Base-by-base conservation (phyloP, 1,140 invertebrate genomes). In the Ruditapes philippinarum region DNA sequence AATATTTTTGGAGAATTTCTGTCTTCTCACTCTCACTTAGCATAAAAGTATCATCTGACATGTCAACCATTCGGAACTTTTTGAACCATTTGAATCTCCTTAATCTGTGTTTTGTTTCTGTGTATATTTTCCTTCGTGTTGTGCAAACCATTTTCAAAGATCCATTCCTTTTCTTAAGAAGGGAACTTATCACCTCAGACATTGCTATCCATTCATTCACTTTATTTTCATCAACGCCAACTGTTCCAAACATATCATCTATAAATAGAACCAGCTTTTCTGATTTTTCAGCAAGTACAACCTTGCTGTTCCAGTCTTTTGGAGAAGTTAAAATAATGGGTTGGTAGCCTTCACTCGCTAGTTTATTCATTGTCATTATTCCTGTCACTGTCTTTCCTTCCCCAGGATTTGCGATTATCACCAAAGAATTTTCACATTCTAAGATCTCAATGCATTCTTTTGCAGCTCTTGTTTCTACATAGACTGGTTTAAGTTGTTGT, bases 231-330 rank as follows among this genome's bases (percentile, higher is more conserved):
- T 70, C 65, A 9, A 70, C 65, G 33, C 31, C 28, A 70, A 70
- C n/a, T 31, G n/a, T 70, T 70, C 65, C 65, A 60, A 45, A 54
- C 54, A 80, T 57, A 57, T 36, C 78, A 54, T 36, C 42, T 33
- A 80, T 54, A 57, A 51, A 60, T 5, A 80, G 3, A 80, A 45
- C 40, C 5, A 33, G 74, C n/a, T 78, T 78, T 45, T 78, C 25
- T n/a, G 28, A 9, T 14, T 42, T 45, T 3, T 45, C 45, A 25
- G 25, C 45, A 3, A 9, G 12, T 19, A 17, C 25, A 7, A 45
- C 74, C 25, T 36, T 36, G 45, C 38, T 17, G 11, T 51, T 45
- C 45, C 74, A 45, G 5, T 45, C 74, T 78, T 78, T 17, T 14
- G 40, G 28, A 14, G 38, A n/a, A 45, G 74, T 19, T 40, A 45